phyloP scores from a whole-genome alignment of 2,113 vertebrate species.

The Cyphomyrus plagiostoma region DNA sequence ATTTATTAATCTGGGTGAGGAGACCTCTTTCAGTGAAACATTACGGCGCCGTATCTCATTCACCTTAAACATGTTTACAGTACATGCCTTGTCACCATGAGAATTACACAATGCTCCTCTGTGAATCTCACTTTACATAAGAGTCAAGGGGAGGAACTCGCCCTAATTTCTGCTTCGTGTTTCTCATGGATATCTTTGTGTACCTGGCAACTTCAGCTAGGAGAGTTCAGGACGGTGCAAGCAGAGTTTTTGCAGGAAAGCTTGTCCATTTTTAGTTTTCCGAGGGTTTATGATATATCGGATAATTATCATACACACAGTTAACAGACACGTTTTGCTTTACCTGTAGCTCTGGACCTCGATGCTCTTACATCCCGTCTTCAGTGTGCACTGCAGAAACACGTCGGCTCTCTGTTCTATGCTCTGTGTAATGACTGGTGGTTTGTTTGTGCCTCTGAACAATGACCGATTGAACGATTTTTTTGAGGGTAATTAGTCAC shows the following conservation, averaged over 20 bases:
- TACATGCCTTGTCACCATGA: slow-evolving; percentile 18
- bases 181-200: neutral
- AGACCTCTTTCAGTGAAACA: slow-evolving; percentile 45
- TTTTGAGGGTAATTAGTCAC: neutral
- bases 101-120: neutral
- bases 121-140: neutral
- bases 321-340: neutral
- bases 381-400: neutral
- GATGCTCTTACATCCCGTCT: neutral
- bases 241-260: neutral
- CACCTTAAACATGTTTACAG: slow-evolving; percentile 46
- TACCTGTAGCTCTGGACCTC: neutral
- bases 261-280: neutral
- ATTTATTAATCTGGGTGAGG: slow-evolving; percentile 41
- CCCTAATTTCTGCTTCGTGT: neutral
- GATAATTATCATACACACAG: neutral
- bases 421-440: neutral
- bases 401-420: neutral
- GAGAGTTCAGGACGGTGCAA: neutral
- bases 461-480: neutral
- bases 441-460: neutral
- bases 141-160: neutral
- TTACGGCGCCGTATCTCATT: slow-evolving; percentile 40
- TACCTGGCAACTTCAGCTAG: neutral
- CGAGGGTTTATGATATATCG: neutral